Evolutionary conservation across 2,113 vertebrate species (phyloP).

Genomic region (Tachuris rubrigastra): DNA sequence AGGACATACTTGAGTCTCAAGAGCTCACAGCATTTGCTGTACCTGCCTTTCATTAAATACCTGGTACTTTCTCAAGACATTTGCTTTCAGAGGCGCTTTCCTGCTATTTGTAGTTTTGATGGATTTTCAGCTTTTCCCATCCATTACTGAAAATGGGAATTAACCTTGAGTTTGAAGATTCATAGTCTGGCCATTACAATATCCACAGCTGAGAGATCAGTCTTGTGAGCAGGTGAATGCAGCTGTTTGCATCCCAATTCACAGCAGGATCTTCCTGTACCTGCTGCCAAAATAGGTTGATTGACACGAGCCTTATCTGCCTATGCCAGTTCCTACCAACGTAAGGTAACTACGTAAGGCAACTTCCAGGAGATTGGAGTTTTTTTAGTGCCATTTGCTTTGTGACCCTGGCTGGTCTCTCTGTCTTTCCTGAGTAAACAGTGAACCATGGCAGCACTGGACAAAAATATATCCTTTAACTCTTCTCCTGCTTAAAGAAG

Average conservation of each 20-base stretch:
- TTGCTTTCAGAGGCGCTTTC: not conserved
- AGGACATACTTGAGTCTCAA: not conserved
- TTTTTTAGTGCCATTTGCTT: not conserved
- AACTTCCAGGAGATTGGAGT: not conserved
- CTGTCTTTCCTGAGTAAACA: rapidly evolving
- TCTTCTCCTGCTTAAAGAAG: not conserved
- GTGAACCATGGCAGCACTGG: not conserved
- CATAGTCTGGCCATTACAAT: not conserved
- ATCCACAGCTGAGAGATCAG: not conserved
- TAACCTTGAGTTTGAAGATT: conserved; percentile 52
- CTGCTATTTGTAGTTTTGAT: conserved; percentile 26
- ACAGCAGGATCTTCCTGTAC: not conserved
- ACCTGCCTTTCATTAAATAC: not conserved
- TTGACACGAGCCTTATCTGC: rapidly evolving
- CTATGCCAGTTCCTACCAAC: not conserved
- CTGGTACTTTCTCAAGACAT: not conserved
- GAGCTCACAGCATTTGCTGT: not conserved
- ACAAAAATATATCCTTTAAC: not conserved
- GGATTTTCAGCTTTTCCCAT: conserved; percentile 44
- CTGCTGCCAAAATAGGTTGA: not conserved
- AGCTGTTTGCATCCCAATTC: not conserved
- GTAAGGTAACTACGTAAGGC: not conserved
- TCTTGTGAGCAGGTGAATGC: not conserved
- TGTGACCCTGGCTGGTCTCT: not conserved
- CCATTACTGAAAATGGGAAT: conserved; percentile 9